Conservation (phyloP, 2,113 vertebrate genomes). For the Seriola aureovittata region DNA sequence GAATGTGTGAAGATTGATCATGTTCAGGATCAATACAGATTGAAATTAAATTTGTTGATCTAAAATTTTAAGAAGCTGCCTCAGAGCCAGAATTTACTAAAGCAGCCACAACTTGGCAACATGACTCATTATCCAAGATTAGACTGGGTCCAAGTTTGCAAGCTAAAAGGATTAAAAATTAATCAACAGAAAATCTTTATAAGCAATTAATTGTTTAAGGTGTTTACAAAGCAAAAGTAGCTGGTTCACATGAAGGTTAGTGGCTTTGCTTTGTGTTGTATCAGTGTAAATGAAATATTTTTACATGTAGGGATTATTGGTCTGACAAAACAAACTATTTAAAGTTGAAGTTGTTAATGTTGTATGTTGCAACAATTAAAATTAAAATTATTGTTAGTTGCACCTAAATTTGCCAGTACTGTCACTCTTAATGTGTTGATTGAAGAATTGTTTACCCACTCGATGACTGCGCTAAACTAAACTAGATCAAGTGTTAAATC, state of each 20-base stretch:
- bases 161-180: background rate
- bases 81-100: background rate
- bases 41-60: too few relatives aligned
- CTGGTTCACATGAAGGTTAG: too few relatives aligned
- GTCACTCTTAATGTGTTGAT: background rate
- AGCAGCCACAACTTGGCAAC: accelerated
- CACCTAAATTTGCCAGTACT: background rate
- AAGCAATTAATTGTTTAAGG: too few relatives aligned
- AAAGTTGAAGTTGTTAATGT: background rate
- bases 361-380: background rate
- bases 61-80: background rate
- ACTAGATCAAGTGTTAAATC: background rate
- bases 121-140: background rate
- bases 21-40: too few relatives aligned
- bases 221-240: too few relatives aligned
- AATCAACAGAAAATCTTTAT: background rate
- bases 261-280: too few relatives aligned
- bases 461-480: background rate
- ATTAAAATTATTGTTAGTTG: background rate
- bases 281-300: background rate
- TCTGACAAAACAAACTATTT: too few relatives aligned
- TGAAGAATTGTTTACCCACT: background rate
- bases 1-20: too few relatives aligned
- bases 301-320: background rate
- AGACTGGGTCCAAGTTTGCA: background rate